Percentiles rank a stretch among this genome's conserved stretches.
Conservation (phyloP, 2,113 vertebrate genomes). For the Prochilodus magdalenae region DNA sequence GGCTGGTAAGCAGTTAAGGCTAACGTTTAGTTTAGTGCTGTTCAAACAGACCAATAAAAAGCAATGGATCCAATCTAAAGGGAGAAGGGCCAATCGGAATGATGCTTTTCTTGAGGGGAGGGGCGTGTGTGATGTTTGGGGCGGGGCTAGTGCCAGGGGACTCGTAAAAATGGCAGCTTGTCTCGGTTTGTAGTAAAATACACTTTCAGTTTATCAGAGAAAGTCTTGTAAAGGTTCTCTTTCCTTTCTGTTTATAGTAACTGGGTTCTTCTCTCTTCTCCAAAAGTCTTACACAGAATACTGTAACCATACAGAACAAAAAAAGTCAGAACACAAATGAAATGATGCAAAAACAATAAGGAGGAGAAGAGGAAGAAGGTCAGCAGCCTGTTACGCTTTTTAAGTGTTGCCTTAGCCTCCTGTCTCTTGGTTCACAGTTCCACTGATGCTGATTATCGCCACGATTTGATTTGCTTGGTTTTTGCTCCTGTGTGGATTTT, state of each 20-base stretch:
- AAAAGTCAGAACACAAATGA: conserved; percentile 61
- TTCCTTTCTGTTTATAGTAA: conserved; percentile 50
- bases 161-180: conserved; percentile 74
- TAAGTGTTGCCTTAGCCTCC: conserved; percentile 76
- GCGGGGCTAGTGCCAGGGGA: conserved; percentile 68
- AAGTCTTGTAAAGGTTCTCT: conserved; percentile 52
- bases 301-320: conserved; percentile 64
- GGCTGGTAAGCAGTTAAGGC: conserved; percentile 80
- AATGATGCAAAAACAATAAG: conserved; percentile 62
- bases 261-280: conserved; percentile 58
- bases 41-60: conserved; percentile 65
- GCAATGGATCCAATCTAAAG: conserved; percentile 71
- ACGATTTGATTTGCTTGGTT: conserved; percentile 77
- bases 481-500: conserved; percentile 72
- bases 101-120: conserved; percentile 64
- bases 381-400: conserved; percentile 65
- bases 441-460: conserved; percentile 78
- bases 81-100: conserved; percentile 71
- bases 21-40: conserved; percentile 75
- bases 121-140: conserved; percentile 44
- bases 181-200: conserved; percentile 71
- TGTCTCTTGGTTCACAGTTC: conserved; percentile 62
- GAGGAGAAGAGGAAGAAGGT: conserved; percentile 67
- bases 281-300: conserved; percentile 66
- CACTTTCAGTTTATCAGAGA: conserved; percentile 59